Evolutionary conservation across 2,113 vertebrate species (phyloP).

Genomic region (Tinamus guttatus): DNA sequence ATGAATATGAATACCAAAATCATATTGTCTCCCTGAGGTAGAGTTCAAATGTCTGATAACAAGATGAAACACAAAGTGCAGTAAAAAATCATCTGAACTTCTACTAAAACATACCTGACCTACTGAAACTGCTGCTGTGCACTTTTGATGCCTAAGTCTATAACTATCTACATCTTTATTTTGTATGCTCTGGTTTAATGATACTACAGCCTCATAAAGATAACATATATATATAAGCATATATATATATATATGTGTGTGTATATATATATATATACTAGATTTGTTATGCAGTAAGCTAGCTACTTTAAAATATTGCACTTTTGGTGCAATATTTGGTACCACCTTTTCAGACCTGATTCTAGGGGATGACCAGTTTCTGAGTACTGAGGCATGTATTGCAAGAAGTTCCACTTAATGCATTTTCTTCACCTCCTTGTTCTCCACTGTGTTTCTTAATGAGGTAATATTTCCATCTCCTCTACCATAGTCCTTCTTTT

Average conservation of each 20-base stretch:
- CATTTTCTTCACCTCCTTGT: not conserved
- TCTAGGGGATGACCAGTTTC: not conserved
- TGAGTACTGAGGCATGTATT: not conserved
- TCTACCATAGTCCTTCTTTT: not conserved
- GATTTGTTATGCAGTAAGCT: not conserved
- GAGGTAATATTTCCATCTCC: not conserved
- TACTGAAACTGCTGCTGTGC: not conserved
- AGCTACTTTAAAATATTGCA: not conserved
- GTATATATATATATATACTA: not conserved
- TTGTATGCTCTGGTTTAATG: not conserved
- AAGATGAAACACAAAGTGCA: rapidly evolving
- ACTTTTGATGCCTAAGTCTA: not conserved
- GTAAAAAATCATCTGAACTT: not conserved
- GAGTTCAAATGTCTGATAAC: not conserved
- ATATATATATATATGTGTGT: not conserved
- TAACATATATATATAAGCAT: not conserved
- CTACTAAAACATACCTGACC: not conserved
- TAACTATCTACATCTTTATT: not conserved
- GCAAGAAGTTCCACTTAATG: not conserved
- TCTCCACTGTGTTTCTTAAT: not conserved
- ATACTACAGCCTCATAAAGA: not conserved
- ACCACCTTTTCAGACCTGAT: not conserved
- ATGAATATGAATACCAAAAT: not conserved
- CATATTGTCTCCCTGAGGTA: not conserved
- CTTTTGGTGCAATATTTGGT: not conserved